Evolutionary conservation across 2,797 vertebrate species (phyloP).

Genomic region (Hippocampus kuda): DNA sequence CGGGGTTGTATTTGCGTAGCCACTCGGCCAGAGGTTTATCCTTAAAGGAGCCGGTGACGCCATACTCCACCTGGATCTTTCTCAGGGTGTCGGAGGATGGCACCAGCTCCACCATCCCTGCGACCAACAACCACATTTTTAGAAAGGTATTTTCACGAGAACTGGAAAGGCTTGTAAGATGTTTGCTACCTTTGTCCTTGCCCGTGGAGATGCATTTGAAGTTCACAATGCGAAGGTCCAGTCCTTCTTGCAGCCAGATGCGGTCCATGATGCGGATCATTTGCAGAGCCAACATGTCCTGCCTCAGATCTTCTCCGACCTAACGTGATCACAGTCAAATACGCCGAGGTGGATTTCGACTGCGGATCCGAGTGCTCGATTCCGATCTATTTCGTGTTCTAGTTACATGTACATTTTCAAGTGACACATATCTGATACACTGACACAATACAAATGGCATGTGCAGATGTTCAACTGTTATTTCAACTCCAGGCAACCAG

Average conservation of each 20-base stretch:
- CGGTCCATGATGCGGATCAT: constrained; percentile 99
- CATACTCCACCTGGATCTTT: constrained; percentile 98
- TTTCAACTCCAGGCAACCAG: constrained; percentile 42
- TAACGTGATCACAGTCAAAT: constrained; percentile 32
- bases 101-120: constrained; percentile 97
- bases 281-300: constrained; percentile 97
- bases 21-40: constrained; percentile 97
- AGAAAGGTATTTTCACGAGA: background rate
- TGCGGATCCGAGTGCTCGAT: background rate
- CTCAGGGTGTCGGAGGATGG: constrained; percentile 90
- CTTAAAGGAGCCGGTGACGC: constrained; percentile 96
- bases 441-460: background rate
- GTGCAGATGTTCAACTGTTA: background rate
- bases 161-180: background rate
- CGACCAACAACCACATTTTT: background rate
- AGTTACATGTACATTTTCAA: background rate
- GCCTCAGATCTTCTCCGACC: constrained; percentile 95
- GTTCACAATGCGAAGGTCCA: constrained; percentile 94
- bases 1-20: constrained; percentile 94
- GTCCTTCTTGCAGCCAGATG: constrained; percentile 93
- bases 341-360: background rate
- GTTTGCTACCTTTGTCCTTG: constrained; percentile 79
- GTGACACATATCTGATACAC: background rate
- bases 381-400: background rate
- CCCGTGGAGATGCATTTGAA: constrained; percentile 97